Conservation (phyloP, 2,113 vertebrate species). For the Mesembrinibis cayennensis region DNA sequence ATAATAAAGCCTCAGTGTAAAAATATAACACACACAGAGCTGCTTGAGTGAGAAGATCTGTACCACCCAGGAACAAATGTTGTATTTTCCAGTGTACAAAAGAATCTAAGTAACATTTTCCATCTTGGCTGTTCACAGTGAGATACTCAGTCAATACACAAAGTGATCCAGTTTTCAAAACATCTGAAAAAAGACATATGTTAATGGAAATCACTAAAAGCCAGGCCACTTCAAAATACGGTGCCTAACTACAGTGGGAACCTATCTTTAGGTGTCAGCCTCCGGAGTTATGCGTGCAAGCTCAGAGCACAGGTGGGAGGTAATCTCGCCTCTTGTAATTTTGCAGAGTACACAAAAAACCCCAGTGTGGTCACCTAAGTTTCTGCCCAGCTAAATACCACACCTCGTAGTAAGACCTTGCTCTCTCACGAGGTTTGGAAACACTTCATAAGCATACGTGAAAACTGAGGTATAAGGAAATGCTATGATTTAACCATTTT, state of each 20-base stretch:
- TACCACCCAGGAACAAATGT: not conserved
- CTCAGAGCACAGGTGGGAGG: not conserved
- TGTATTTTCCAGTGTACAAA: not conserved
- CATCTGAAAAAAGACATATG: not conserved
- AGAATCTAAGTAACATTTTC: conserved; percentile 9
- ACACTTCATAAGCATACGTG: not conserved
- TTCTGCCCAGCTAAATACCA: not conserved
- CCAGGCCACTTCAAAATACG: not conserved
- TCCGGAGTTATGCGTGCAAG: not conserved
- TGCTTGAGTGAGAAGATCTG: not conserved
- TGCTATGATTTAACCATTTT: not conserved
- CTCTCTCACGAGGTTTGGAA: not conserved
- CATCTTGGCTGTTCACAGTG: not conserved
- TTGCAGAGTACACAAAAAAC: not conserved
- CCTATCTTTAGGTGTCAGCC: not conserved
- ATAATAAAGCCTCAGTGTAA: not conserved
- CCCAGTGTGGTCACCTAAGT: not conserved
- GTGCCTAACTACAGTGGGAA: not conserved
- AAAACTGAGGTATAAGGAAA: not conserved
- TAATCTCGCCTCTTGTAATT: not conserved
- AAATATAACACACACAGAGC: not conserved
- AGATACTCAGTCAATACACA: not conserved
- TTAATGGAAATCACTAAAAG: not conserved
- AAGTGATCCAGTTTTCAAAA: not conserved
- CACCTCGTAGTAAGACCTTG: not conserved